These are phyloP conservation scores for Peromyscus polionotus DNA, from an alignment of 2,113 vertebrate genomes.

Conservation along the genomic window DNA sequence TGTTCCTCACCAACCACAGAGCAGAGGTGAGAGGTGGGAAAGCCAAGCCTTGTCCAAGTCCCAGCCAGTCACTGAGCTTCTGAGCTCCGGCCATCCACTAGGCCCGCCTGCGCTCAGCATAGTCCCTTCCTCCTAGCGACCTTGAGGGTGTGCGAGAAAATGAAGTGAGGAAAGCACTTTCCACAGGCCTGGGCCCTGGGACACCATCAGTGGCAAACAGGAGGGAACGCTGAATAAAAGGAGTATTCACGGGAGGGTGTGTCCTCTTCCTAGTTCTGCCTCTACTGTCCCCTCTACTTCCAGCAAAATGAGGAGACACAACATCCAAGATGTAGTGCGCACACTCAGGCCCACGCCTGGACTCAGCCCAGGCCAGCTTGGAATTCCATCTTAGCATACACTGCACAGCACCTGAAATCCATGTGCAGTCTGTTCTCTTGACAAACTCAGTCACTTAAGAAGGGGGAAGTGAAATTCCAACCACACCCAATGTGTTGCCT, in stretches of 20 bases:
- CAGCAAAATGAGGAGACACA: not conserved
- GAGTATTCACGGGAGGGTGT: rapidly evolving
- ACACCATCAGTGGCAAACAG: not conserved
- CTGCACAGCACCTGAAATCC: not conserved
- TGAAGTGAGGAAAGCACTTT: not conserved
- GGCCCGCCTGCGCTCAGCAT: not conserved
- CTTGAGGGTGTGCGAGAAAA: not conserved
- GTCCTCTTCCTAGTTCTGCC: not conserved
- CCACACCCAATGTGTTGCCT: not conserved
- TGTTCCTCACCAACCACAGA: not conserved
- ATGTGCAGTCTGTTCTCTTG: not conserved
- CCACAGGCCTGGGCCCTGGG: not conserved
- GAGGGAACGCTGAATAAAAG: not conserved
- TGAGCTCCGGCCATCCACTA: not conserved
- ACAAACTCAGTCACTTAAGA: not conserved
- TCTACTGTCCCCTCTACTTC: not conserved
- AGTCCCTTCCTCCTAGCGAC: not conserved
- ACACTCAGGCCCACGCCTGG: too few species aligned
- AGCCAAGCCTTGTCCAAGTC: not conserved
- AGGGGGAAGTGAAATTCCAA: not conserved
- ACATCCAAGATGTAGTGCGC: not conserved
- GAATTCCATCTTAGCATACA: not conserved
- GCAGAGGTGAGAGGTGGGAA: not conserved
- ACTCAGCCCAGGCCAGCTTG: not conserved
- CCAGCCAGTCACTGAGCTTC: not conserved